Evolutionary conservation across 1,140 invertebrate species (phyloP), one percentile per base, ranked within the genome.

Genomic region (Drosophila ohnishii): DNA sequence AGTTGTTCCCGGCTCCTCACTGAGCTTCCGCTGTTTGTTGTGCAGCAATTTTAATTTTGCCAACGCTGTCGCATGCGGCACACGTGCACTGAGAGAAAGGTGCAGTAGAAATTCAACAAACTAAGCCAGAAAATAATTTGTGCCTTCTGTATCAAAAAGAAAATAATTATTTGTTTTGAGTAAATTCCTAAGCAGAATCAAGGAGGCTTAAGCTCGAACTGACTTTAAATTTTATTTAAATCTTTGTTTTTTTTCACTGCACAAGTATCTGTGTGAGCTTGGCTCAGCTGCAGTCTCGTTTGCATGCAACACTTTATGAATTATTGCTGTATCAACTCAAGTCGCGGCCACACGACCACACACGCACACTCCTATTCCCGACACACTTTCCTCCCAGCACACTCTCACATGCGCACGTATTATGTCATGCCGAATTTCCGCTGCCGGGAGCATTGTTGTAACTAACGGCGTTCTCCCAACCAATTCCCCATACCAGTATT

Each of bases 251-350:
- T n/a, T 8, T 5, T 8, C 7, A 37, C 34, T 55, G 13, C 35
- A n/a, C 32, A 48, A 28, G 58, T 67, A 50, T 71, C 56, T 80
- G 58, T 67, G 50, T 63, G 71, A 73, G 58, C 71, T 53, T 55
- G 67, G 44, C 78, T 85, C 85, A 90, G 82, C 86, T 86, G 86
- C 72, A 90, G 87, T 79, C 80, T 90, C 74, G 87, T 87, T 86
- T 90, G 87, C 87, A 90, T 90, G 87, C 87, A 90, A 90, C 87
- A 90, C 83, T 90, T 90, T 90, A 90, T 90, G 83, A 90, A 90
- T 90, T 90, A 90, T 90, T 90, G 87, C 87, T 90, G 87, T 86
- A 90, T 87, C 77, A 88, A 89, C 85, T 89, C 85, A 88, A 89
- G 80, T 89, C 85, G 85, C 85, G 84, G 80, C 72, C 58, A 80